phyloP scores from a whole-genome alignment of 2,113 vertebrate genomes.

The Cichladusa arquata region DNA sequence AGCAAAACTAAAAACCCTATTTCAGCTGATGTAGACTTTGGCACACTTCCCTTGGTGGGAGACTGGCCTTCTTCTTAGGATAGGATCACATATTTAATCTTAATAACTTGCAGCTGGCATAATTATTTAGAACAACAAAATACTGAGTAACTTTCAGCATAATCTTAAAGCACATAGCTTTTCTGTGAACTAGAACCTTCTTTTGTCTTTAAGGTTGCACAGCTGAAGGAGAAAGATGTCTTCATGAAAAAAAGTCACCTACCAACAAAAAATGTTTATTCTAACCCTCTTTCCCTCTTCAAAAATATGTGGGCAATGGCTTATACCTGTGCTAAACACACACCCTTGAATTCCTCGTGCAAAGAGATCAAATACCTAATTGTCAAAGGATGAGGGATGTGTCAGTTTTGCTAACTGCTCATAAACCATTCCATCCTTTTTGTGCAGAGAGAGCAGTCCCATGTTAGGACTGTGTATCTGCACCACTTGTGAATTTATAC shows the following conservation, averaged over 20 bases:
- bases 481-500: not conserved
- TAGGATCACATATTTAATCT: not conserved
- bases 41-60: not conserved
- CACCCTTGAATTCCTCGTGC: not conserved
- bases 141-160: not conserved
- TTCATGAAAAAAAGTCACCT: not conserved
- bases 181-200: not conserved
- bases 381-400: not conserved
- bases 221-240: not conserved
- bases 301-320: not conserved
- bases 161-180: not conserved
- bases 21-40: not conserved
- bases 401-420: not conserved
- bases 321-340: not conserved
- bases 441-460: not conserved
- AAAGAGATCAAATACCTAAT: not conserved
- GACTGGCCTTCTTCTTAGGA: not conserved
- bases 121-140: constrained; percentile 14
- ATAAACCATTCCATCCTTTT: not conserved
- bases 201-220: not conserved
- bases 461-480: not conserved
- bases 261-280: not conserved
- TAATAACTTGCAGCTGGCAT: not conserved
- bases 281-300: not conserved
- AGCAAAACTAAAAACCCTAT: not conserved